These are phyloP conservation scores for Tetraodon nigroviridis DNA, from an alignment of 2,113 vertebrate species.

Conservation along the genomic window DNA sequence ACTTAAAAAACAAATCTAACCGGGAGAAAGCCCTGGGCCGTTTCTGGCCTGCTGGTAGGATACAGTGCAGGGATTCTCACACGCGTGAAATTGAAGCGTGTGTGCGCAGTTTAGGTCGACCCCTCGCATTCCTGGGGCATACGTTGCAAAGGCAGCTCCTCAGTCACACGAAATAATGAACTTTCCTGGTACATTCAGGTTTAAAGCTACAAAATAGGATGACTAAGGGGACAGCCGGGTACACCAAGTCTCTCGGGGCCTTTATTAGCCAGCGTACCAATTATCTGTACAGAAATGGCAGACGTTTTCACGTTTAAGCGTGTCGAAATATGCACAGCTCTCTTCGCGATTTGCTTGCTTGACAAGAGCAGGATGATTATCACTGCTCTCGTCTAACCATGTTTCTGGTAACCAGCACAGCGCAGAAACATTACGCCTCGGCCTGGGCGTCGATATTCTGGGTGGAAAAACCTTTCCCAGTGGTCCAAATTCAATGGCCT, in stretches of 20 bases:
- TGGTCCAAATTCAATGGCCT: no score
- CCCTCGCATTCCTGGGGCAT: constrained; percentile 27
- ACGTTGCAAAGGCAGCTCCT: constrained; percentile 17
- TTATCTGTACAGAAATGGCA: background rate
- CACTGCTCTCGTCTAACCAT: no score
- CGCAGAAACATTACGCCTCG: no score
- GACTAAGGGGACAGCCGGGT: background rate
- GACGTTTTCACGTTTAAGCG: background rate
- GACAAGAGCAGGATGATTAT: no score
- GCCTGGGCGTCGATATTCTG: no score
- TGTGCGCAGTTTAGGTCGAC: constrained; percentile 23
- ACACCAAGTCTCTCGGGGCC: background rate
- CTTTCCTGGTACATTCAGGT: constrained; percentile 22
- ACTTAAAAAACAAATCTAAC: constrained; percentile 13
- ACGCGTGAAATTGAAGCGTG: background rate
- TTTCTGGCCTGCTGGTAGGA: background rate
- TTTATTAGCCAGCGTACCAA: background rate
- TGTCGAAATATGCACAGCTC: no score
- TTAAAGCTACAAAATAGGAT: background rate
- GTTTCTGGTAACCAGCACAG: no score
- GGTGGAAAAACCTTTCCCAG: no score
- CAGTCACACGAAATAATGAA: constrained; percentile 22
- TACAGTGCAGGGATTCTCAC: background rate
- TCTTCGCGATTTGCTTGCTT: no score
- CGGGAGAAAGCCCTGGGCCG: background rate